Conservation (phyloP, 1,140 invertebrate species). For the Trachymyrmex septentrionalis region DNA sequence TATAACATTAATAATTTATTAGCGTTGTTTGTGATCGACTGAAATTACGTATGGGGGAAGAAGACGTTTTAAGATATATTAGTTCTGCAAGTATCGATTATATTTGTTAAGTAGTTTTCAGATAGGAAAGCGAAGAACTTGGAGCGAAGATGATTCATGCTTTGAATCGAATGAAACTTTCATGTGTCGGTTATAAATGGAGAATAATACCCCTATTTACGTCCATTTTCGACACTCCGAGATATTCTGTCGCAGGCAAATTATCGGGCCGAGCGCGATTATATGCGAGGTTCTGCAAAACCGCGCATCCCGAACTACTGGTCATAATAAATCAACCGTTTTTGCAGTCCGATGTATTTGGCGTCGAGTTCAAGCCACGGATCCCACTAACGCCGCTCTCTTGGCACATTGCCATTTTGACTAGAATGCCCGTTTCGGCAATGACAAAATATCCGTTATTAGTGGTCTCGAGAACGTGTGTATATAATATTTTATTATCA, state of each 20-base stretch:
- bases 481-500: not conserved
- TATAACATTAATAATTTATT: not conserved
- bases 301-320: constrained; percentile 76
- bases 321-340: constrained; percentile 84
- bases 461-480: constrained; percentile 48
- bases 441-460: constrained; percentile 81
- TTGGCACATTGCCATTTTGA: constrained; percentile 80
- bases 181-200: constrained; percentile 9
- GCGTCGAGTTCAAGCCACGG: constrained; percentile 80
- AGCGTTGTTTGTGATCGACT: not conserved
- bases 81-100: not conserved
- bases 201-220: constrained; percentile 41
- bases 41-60: not conserved
- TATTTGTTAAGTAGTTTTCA: not conserved
- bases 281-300: constrained; percentile 77
- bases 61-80: not conserved
- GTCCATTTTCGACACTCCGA: constrained; percentile 35
- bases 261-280: constrained; percentile 78
- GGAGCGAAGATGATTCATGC: constrained; percentile 5
- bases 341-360: constrained; percentile 82
- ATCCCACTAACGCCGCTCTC: constrained; percentile 81
- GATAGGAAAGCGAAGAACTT: not conserved
- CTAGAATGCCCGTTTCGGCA: constrained; percentile 75
- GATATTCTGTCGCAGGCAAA: constrained; percentile 73
- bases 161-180: constrained; percentile 6